Base-by-base conservation (phyloP, 1,140 invertebrate species). In the Cydia strobilella region DNA sequence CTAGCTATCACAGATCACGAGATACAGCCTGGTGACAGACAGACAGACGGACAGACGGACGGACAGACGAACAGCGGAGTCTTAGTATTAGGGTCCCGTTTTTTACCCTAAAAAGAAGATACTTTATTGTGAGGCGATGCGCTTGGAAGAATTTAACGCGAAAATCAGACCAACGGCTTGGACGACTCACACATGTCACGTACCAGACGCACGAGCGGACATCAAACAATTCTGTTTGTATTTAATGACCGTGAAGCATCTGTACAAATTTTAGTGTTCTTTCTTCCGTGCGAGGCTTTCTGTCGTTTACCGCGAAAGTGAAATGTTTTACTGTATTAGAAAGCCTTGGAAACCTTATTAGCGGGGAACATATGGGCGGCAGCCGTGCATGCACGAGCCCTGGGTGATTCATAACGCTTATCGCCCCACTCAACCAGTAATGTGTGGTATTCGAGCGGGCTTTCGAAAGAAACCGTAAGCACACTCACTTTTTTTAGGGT, bases 181-280 rank as follows among this genome's bases (percentile, higher is more conserved):
- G 65, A 10, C n/a, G 31, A 39, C 65, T 39, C 65, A 69, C 65
- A 69, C 65, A 69, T 20, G 65, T 69, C 65, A 69, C 65, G 65
- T 69, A 9, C 25, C 12, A 27, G 31, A 69, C 65, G 65, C 65
- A 69, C 65, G 65, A 69, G 35, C 65, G 65, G 65, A 69, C 65
- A 39, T 69, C 65, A 69, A 69, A 69, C 65, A 69, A 69, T 69
- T 69, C 27, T 39, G 65, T 69, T 39, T 69, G 65, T 69, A 39
- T 69, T 69, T 69, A 69, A 69, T 69, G 65, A 69, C 65, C 65
- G 65, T 69, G 18, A 35, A 69, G 65, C 65, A 69, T 69, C 65
- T 31, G 65, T 35, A 15, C 15, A 69, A 69, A 69, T 35, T 69
- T 69, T 69, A 35, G 31, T 69, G 65, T 69, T 69, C 31, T 69